These are phyloP conservation scores for Phaethon lepturus DNA, from an alignment of 2,113 vertebrate genomes.

Conservation along the genomic window DNA sequence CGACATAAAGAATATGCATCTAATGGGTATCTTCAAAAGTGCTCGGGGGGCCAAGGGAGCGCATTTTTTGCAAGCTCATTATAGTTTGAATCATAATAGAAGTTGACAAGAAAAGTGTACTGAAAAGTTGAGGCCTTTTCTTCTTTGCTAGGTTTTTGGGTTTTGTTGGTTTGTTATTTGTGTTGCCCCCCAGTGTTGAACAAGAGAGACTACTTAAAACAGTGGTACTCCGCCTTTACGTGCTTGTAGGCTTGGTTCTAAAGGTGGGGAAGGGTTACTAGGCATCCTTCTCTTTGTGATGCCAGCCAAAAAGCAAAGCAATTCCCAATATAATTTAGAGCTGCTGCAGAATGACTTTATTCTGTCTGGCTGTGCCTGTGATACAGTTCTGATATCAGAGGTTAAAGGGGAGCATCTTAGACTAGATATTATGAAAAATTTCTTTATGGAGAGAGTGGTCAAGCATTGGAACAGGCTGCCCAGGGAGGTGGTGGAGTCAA, in stretches of 20 bases:
- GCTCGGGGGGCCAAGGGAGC: not conserved
- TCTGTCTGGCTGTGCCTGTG: not conserved
- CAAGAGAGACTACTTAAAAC: not conserved
- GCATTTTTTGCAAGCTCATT: not conserved
- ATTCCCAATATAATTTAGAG: not conserved
- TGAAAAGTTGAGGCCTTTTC: not conserved
- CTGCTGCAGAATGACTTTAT: not conserved
- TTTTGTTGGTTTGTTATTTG: not conserved
- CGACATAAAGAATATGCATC: not conserved
- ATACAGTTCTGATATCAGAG: not conserved
- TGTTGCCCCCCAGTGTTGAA: not conserved
- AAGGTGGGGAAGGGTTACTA: not conserved
- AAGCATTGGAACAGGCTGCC: too few species aligned
- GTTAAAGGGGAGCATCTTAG: not conserved
- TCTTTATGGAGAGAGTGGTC: too few species aligned
- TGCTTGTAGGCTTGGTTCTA: not conserved
- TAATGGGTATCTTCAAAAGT: not conserved
- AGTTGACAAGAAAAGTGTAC: not conserved
- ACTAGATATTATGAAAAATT: too few species aligned
- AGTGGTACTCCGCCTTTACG: not conserved
- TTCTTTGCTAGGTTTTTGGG: not conserved
- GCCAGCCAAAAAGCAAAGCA: not conserved
- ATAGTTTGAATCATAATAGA: not conserved
- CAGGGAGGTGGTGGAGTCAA: too few species aligned
- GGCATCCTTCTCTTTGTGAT: not conserved